Evolutionary conservation across 2,797 vertebrate species (phyloP).

Genomic region (Chromobotia macracanthus): DNA sequence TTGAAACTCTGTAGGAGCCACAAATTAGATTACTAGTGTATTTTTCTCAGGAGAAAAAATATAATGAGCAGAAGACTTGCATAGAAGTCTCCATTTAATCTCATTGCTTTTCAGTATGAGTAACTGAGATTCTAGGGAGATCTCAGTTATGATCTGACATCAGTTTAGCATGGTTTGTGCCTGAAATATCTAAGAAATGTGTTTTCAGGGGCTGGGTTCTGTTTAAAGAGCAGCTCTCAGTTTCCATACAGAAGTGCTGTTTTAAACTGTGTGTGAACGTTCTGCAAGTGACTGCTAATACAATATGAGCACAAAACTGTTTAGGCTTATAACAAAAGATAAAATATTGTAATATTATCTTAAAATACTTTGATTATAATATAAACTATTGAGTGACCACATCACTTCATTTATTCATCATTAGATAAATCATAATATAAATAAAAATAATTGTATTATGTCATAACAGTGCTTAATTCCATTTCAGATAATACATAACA

Average conservation of each 20-base stretch:
- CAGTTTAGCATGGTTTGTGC: neutral
- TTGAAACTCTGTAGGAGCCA: too few species aligned
- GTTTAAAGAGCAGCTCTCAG: neutral
- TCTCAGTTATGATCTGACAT: neutral
- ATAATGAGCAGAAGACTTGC: too few species aligned
- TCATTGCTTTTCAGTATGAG: neutral
- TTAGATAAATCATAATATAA: neutral
- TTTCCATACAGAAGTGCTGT: constrained; percentile 3
- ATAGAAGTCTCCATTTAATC: neutral
- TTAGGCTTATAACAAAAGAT: constrained; percentile 22
- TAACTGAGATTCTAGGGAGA: neutral
- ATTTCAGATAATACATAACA: neutral
- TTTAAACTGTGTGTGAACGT: neutral
- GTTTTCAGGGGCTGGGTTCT: neutral
- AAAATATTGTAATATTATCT: constrained; percentile 3
- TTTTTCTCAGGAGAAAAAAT: too few species aligned
- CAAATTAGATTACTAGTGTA: too few species aligned
- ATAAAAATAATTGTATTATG: neutral
- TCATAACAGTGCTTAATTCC: neutral
- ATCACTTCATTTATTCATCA: neutral
- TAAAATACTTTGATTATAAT: neutral
- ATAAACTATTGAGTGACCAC: neutral
- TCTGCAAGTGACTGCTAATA: constrained; percentile 29
- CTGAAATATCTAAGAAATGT: neutral
- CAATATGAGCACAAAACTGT: constrained; percentile 2